Evolutionary conservation across 2,113 vertebrate genomes (phyloP).

Genomic region (Pedetes capensis): DNA sequence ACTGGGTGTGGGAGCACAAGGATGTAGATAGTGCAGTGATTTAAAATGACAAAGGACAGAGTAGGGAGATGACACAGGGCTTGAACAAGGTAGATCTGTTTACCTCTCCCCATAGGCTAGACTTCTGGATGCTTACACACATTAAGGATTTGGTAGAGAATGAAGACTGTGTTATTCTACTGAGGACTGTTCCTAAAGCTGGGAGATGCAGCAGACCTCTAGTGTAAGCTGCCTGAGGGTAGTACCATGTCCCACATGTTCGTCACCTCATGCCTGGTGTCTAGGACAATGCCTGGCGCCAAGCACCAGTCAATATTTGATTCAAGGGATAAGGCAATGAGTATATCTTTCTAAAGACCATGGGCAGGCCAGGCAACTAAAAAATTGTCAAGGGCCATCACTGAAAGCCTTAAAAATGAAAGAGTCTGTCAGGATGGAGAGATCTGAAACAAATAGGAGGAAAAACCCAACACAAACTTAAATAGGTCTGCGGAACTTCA

Average conservation of each 20-base stretch:
- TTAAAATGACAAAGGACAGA: not conserved
- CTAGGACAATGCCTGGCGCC: not conserved
- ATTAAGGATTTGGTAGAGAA: not conserved
- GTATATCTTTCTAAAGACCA: not conserved
- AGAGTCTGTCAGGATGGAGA: not conserved
- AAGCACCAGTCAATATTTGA: not conserved
- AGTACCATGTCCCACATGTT: too few relatives aligned
- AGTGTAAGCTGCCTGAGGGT: too few relatives aligned
- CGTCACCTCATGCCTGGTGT: not conserved
- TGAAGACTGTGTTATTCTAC: not conserved
- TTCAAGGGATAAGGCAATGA: not conserved
- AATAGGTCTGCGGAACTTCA: not conserved
- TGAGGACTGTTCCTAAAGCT: not conserved
- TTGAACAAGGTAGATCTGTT: not conserved
- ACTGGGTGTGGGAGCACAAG: conserved; percentile 22
- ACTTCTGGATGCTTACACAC: not conserved
- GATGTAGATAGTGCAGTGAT: not conserved
- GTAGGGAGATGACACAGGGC: not conserved
- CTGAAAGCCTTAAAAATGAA: not conserved
- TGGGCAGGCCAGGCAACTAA: not conserved
- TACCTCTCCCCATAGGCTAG: not conserved
- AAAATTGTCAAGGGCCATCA: not conserved
- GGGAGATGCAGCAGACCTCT: not conserved
- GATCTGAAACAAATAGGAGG: not conserved
- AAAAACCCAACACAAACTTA: not conserved